Evolutionary conservation across 2,113 vertebrate genomes (phyloP).

Genomic region (Anguilla rostrata): DNA sequence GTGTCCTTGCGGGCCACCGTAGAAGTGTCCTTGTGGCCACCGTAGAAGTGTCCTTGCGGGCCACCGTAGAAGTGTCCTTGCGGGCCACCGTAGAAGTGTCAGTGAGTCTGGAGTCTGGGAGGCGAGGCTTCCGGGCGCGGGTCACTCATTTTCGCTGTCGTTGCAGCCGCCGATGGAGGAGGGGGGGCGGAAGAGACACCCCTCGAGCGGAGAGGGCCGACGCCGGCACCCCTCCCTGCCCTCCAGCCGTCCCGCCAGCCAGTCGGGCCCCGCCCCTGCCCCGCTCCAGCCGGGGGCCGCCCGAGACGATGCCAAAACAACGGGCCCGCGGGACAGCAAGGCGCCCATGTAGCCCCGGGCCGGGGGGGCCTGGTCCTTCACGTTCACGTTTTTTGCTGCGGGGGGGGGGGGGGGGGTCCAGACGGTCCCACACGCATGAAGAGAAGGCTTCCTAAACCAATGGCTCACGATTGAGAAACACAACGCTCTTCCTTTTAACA

Average conservation of each 20-base stretch:
- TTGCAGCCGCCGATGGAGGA: constrained; percentile 95
- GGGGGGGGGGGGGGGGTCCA: constrained; percentile 29
- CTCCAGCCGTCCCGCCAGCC: constrained; percentile 76
- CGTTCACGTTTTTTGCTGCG: constrained; percentile 43
- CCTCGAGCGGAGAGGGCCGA: constrained; percentile 79
- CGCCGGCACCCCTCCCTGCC: constrained; percentile 86
- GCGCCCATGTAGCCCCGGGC: constrained; percentile 60
- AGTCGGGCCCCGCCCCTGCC: constrained; percentile 60
- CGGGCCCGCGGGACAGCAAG: constrained; percentile 70
- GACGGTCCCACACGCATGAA: constrained; percentile 39
- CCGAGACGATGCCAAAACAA: constrained; percentile 83
- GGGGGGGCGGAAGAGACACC: constrained; percentile 83
- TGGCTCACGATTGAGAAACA: constrained; percentile 26
- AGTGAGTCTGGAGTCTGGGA: no score
- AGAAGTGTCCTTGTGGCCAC: no score
- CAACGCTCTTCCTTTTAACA: constrained; percentile 35
- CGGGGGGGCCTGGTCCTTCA: constrained; percentile 53
- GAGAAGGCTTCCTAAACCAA: neutral
- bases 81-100: no score
- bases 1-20: no score
- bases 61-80: no score
- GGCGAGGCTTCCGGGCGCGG: no score
- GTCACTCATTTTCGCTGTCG: neutral
- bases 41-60: no score
- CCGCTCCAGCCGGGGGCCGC: constrained; percentile 58